A percentile compares a stretch with the other conserved stretches of the same genome.
These are phyloP conservation scores for Stictocephala bisonia DNA, from an alignment of 2,888 invertebrate genomes.

Conservation along the genomic window DNA sequence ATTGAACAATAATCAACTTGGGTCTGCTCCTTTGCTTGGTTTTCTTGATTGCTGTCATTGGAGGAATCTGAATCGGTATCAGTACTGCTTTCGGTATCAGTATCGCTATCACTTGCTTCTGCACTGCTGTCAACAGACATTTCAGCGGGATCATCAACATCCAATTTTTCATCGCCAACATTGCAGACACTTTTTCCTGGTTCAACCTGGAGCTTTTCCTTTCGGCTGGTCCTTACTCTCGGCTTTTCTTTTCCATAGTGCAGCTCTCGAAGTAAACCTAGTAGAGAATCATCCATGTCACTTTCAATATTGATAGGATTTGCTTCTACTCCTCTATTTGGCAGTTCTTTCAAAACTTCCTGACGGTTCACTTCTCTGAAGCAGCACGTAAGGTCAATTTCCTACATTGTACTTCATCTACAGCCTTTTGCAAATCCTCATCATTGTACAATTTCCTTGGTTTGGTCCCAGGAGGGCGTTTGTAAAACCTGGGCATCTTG, in stretches of 20 bases:
- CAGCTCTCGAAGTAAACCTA: slow-evolving; percentile 11
- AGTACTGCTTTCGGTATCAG: too few relatives aligned
- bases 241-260: slow-evolving; percentile 11
- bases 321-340: background rate
- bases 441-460: too few relatives aligned
- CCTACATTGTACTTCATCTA: too few relatives aligned
- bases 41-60: slow-evolving; percentile 6
- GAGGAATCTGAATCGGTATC: background rate
- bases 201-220: slow-evolving; percentile 8
- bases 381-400: too few relatives aligned
- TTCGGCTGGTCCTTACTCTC: slow-evolving; percentile 8
- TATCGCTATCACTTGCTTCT: background rate
- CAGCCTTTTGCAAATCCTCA: too few relatives aligned
- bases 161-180: slow-evolving; percentile 22
- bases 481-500: too few relatives aligned
- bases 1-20: too few relatives aligned
- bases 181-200: slow-evolving; percentile 13
- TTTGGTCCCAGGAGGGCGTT: too few relatives aligned
- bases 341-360: background rate
- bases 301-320: background rate
- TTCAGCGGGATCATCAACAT: slow-evolving; percentile 9
- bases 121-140: slow-evolving; percentile 1
- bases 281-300: slow-evolving; percentile 11
- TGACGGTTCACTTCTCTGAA: background rate
- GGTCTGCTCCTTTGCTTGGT: too few relatives aligned